Conservation (phyloP, 2,113 vertebrate species). For the Notiomystis cincta region DNA sequence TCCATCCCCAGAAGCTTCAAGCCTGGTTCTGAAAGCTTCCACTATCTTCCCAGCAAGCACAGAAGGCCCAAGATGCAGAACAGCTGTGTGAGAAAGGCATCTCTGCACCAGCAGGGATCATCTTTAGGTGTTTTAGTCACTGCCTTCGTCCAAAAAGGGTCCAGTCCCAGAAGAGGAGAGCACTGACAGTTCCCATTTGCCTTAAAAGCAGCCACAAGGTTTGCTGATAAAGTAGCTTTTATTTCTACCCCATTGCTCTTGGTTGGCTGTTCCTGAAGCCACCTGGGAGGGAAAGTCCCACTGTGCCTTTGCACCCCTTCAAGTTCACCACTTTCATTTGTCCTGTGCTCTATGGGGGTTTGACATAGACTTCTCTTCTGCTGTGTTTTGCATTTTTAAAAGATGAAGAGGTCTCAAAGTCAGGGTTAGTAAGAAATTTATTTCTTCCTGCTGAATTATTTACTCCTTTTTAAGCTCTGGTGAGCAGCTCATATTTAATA, state of each 20-base stretch:
- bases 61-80: not conserved
- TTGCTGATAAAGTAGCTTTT: not conserved
- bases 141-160: not conserved
- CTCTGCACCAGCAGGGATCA: not conserved
- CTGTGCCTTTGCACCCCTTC: not conserved
- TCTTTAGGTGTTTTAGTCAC: not conserved
- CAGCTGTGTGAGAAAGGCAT: not conserved
- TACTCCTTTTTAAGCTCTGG: not conserved
- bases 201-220: not conserved
- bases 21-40: not conserved
- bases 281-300: not conserved
- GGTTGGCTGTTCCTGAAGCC: not conserved
- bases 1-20: not conserved
- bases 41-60: not conserved
- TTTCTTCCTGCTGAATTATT: constrained; percentile 44
- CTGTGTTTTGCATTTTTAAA: not conserved
- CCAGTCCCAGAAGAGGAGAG: not conserved
- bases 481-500: not conserved
- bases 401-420: not conserved
- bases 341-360: not conserved
- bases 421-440: not conserved
- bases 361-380: not conserved
- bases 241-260: not conserved
- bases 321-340: not conserved
- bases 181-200: not conserved